Percentiles rank a stretch among this genome's conserved stretches.
These are phyloP conservation scores for Phaethornis superciliosus DNA, from an alignment of 2,113 vertebrate species.

Conservation along the genomic window DNA sequence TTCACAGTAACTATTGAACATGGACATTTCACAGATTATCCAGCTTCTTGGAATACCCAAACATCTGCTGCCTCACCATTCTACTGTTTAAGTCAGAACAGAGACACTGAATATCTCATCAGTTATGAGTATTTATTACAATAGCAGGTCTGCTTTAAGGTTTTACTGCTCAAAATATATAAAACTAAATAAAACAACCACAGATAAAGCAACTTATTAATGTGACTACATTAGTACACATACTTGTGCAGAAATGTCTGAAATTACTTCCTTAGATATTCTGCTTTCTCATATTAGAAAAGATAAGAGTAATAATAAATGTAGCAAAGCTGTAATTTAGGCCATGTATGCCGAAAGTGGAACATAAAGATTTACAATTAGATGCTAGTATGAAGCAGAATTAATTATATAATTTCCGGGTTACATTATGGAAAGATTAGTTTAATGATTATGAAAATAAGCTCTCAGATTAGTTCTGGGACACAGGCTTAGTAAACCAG, in stretches of 20 bases:
- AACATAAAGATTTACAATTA: background rate
- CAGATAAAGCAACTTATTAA: background rate
- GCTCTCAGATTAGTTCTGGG: background rate
- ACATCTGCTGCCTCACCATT: background rate
- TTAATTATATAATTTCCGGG: background rate
- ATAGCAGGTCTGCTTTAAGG: background rate
- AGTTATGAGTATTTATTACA: background rate
- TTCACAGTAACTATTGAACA: background rate
- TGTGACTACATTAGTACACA: background rate
- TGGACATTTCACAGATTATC: background rate
- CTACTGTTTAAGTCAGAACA: background rate
- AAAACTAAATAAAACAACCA: background rate
- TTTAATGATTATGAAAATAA: background rate
- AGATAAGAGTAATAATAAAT: background rate
- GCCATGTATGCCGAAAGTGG: fast-evolving
- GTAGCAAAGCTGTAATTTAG: background rate
- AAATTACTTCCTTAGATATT: background rate
- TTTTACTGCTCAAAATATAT: background rate
- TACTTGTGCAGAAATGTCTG: background rate
- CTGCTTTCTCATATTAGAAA: background rate
- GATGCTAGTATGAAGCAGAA: background rate
- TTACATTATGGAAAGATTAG: background rate
- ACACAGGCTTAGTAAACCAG: background rate
- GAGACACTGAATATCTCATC: background rate
- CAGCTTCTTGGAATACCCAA: background rate